Evolutionary conservation across 1,140 invertebrate species (phyloP).

Genomic region (Goniozus legneri): DNA sequence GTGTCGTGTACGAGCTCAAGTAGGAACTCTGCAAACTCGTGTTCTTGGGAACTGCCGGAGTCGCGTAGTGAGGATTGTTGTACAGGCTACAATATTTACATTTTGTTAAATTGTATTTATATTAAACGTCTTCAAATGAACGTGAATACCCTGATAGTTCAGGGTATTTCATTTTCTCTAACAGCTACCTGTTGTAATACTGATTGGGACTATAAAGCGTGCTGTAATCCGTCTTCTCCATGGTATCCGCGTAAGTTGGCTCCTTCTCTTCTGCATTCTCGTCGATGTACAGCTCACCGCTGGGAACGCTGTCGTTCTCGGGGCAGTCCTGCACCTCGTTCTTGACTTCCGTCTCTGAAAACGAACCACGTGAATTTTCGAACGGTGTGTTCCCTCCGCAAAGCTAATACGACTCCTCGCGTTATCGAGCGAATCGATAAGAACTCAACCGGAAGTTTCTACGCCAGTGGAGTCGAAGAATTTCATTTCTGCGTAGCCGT

Average conservation of each 20-base stretch:
- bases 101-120: no score
- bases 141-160: no score
- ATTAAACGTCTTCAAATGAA: no score
- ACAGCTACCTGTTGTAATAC: slow-evolving; percentile 72
- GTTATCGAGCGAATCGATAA: no score
- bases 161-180: no score
- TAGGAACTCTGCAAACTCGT: slow-evolving; percentile 53
- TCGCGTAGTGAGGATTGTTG: slow-evolving; percentile 41
- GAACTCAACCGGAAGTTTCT: slow-evolving; percentile 4
- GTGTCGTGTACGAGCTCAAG: slow-evolving; percentile 47
- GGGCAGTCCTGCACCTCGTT: slow-evolving; percentile 51
- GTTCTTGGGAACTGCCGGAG: slow-evolving; percentile 47
- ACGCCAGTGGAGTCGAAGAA: slow-evolving; percentile 15
- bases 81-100: slow-evolving; percentile 36
- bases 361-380: no score
- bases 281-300: slow-evolving; percentile 49
- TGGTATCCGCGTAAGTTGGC: slow-evolving; percentile 46
- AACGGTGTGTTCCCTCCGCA: not conserved
- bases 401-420: no score
- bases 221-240: slow-evolving; percentile 50
- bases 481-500: no score
- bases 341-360: slow-evolving; percentile 48
- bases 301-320: slow-evolving; percentile 46
- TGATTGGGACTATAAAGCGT: slow-evolving; percentile 57
- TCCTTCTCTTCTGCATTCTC: slow-evolving; percentile 51